Base-by-base conservation (phyloP, 2,888 invertebrate genomes). In the Eupithecia insigniata region DNA sequence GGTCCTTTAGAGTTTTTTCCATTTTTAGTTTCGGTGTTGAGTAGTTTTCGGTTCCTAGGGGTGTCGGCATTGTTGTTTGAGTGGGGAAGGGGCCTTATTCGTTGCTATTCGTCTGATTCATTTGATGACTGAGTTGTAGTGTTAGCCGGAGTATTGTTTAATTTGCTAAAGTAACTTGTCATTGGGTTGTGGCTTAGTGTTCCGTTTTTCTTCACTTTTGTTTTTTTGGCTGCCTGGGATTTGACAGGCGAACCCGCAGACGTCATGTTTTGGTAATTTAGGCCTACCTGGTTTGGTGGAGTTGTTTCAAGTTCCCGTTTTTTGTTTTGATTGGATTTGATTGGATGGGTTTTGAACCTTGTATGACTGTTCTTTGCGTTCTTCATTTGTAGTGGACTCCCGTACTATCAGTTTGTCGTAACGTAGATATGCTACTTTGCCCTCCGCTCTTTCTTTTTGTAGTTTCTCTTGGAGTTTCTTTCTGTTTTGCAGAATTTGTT, bases 401-500 rank as follows among this genome's bases (percentile, higher is more conserved):
- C 18, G 22, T 6, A 26, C 26, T 7, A 58, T 58, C 4, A 61
- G 28, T 18, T 28, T 26, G 43, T 68, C 67, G n/a, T 68, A 68
- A 3, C 67, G 36, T 3, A 60, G 28, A 60, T 60, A 68, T 22
- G 60, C 67, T 16, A 36, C 39, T 16, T 61, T 60, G 6, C 67
- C 67, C 18, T 60, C 60, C 6, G 14, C n/a, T 61, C 67, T 68
- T 18, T 68, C 43, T 30, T 68, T 28, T 60, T 43, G n/a, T 0
- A 68, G 36, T 36, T 68, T 39, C 2, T 61, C 43, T 43, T 68
- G 67, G 5, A 68, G 18, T 61, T 39, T 16, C 26, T 60, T 68
- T 28, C 67, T 60, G 1, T 0, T 61, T 60, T 61, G 26, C 16
- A 61, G 61, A 12, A 68, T 60, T 43, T 68, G 39, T 30, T 60